Conservation (phyloP, 2,888 invertebrate genomes). For the Acanthosoma haemorrhoidale region DNA sequence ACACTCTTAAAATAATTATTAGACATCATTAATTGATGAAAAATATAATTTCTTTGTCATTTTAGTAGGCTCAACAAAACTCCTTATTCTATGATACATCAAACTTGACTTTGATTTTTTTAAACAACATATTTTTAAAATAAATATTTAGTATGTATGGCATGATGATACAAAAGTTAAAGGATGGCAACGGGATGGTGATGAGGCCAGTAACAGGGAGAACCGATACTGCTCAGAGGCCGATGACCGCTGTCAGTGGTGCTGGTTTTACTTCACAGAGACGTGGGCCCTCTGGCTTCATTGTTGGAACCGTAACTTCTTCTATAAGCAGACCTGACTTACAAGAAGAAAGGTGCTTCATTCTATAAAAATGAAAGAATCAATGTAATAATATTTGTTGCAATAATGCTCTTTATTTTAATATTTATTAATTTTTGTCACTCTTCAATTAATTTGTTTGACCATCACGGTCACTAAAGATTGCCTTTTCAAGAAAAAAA, state of each 20-base stretch:
- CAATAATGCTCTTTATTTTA: neutral
- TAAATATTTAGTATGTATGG: neutral
- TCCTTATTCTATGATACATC: neutral
- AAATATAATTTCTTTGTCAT: too few species aligned
- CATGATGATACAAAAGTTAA: slow-evolving; percentile 43
- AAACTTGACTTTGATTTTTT: neutral
- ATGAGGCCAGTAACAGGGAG: slow-evolving; percentile 46
- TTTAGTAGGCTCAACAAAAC: too few species aligned
- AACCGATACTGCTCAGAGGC: slow-evolving; percentile 54
- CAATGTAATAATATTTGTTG: slow-evolving; percentile 8
- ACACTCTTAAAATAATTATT: too few species aligned
- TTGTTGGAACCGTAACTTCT: slow-evolving; percentile 3
- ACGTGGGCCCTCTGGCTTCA: slow-evolving; percentile 22
- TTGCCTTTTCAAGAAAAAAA: too few species aligned
- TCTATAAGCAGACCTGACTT: slow-evolving; percentile 11
- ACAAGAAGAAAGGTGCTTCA: slow-evolving; percentile 42
- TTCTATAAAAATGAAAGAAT: slow-evolving; percentile 8
- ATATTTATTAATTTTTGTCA: too few species aligned
- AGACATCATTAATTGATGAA: too few species aligned
- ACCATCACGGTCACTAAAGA: too few species aligned
- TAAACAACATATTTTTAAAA: too few species aligned
- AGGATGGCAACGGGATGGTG: slow-evolving; percentile 45
- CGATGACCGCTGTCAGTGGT: slow-evolving; percentile 94
- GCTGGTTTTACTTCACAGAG: slow-evolving; percentile 86
- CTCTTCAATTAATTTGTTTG: too few species aligned